Base-by-base conservation (phyloP, 2,113 vertebrate genomes). In the Prietella phreatophila region DNA sequence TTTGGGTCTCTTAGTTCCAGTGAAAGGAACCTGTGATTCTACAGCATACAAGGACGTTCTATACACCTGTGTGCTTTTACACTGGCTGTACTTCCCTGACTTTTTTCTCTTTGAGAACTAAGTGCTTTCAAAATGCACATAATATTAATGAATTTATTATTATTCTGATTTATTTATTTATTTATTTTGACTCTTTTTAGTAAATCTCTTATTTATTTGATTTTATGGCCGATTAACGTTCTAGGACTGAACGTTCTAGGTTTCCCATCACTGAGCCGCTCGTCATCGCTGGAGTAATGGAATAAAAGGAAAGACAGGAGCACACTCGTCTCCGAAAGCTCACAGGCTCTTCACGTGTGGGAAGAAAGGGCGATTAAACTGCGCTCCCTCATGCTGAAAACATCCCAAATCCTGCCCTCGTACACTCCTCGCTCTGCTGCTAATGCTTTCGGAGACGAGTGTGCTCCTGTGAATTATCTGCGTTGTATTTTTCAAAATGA, bases 381-480 rank as follows among this genome's bases (percentile, higher is more conserved):
- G 83, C 69, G 47, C 81, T 88, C 30, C 30, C 53, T 56, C 79
- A 36, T 36, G 79, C 55, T 89, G 82, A 90, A 92, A 94, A 93
- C 92, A 92, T 87, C 65, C 90, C 69, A 89, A 87, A 85, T 81
- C 91, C 90, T 85, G 88, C 20, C n/a, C 85, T 85, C 53, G 58
- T 50, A 53, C 92, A 78, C 63, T 91, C 87, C 55, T 33, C 8
- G 2, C 83, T 75, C 90, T 90, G 65, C 89, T 91, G 84, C 91
- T 94, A 85, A 92, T 91, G 91, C 91, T 91, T 89, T 88, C 86
- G n/a, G n/a, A n/a, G n/a, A n/a, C n/a, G n/a, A n/a, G n/a, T n/a
- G n/a, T n/a, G n/a, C n/a, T n/a, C n/a, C n/a, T n/a, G n/a, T n/a
- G n/a, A n/a, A n/a, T n/a, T n/a, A n/a, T n/a, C n/a, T n/a, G n/a